phyloP scores from a whole-genome alignment of 2,113 vertebrate species.

The Pithys albifrons region DNA sequence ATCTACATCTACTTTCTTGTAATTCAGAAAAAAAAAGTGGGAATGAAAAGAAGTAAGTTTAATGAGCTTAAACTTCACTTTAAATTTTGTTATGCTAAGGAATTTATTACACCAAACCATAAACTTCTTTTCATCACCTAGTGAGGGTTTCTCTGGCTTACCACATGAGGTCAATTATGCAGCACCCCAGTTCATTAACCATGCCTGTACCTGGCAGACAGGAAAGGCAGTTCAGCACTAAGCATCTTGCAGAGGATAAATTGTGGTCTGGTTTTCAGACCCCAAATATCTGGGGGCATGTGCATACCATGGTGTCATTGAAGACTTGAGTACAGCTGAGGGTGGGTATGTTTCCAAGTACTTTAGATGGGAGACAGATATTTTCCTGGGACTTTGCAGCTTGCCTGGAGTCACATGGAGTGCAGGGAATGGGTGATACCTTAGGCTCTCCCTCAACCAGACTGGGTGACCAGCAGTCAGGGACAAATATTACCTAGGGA shows the following conservation, averaged over 20 bases:
- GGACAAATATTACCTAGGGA: background rate
- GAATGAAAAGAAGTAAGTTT: background rate
- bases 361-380: background rate
- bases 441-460: background rate
- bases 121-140: background rate
- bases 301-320: background rate
- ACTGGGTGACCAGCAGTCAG: background rate
- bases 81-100: background rate
- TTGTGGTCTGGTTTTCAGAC: background rate
- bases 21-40: background rate
- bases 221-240: background rate
- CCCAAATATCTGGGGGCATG: accelerated
- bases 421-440: background rate
- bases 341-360: background rate
- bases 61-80: constrained; percentile 11
- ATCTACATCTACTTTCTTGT: background rate
- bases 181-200: background rate
- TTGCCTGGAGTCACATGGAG: background rate
- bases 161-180: background rate
- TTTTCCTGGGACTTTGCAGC: background rate
- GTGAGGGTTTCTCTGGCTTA: constrained; percentile 17
- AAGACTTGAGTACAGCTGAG: accelerated
- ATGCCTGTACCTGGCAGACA: background rate
- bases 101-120: constrained; percentile 24
- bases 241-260: background rate